Conservation (phyloP, 1,140 invertebrate genomes). For the Drosophila busckii region DNA sequence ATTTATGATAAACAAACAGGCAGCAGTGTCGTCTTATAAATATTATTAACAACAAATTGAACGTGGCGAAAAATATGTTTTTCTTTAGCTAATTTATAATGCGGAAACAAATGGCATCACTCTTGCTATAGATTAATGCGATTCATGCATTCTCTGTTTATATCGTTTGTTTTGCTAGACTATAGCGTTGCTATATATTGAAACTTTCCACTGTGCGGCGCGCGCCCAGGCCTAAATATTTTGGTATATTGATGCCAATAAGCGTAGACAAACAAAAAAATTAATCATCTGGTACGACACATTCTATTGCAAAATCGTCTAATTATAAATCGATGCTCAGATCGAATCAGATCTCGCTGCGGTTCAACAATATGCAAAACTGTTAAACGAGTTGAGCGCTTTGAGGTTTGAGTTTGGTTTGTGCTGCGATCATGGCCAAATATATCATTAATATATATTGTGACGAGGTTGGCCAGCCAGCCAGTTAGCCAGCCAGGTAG, state of each 20-base stretch:
- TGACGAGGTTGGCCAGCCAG: constrained; percentile 30
- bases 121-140: no score
- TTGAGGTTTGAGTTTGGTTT: constrained; percentile 27
- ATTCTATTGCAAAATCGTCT: constrained; percentile 65
- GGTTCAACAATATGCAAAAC: constrained; percentile 10
- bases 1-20: no score
- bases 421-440: constrained; percentile 68
- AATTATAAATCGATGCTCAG: constrained; percentile 46
- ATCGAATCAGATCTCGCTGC: not conserved
- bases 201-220: no score
- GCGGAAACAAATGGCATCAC: constrained; percentile 35
- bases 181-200: constrained; percentile 1
- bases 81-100: constrained; percentile 23
- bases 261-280: constrained; percentile 19
- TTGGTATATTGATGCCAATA: constrained; percentile 10
- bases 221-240: no score
- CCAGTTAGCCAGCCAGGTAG: no score
- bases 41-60: no score
- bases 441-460: constrained; percentile 27
- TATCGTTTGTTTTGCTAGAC: constrained; percentile 6
- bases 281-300: no score
- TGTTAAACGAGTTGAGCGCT: constrained; percentile 17
- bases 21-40: no score
- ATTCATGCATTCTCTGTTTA: no score
- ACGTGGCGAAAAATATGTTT: constrained; percentile 14